Evolutionary conservation across 2,888 invertebrate species (phyloP), one percentile per base, ranked within the genome.

Genomic region (Tupiocoris notatus): DNA sequence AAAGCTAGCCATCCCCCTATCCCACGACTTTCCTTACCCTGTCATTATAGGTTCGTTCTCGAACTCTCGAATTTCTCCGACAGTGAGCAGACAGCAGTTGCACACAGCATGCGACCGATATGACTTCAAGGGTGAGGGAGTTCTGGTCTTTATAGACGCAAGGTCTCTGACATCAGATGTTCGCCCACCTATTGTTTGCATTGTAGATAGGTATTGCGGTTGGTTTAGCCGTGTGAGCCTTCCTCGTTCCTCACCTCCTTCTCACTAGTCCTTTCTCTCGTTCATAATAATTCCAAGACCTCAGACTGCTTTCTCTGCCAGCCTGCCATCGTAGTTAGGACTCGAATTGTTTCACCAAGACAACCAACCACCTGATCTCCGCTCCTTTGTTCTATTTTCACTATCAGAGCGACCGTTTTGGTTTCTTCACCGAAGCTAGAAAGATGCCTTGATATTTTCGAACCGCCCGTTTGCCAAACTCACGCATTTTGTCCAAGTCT

Each of bases 131-230:
- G 3, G 39, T 3, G 12, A 39, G 39, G 39, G 39, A 7, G 39
- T 12, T 39, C 39, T 3, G 39, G 39, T 12, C 39, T 7, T 7
- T 39, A 39, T 39, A 39, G 39, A 39, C 39, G 39, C 39, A 39
- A 39, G 3, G 39, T 39, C 39, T 39, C 39, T 66, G 75, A 75
- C 75, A 75, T 75, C 75, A 66, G 66, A 75, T 75, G 75, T 75
- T 73, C 73, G 39, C 39, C 39, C 39, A 73, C 73, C 73, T 73
- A 73, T 73, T 73, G 73, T 73, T 73, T 73, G 62, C 39, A 73
- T 70, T 70, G 66, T 75, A 39, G 39, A 39, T 39, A 39, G 39
- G 39, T 7, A 39, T 39, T 39, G 39, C 39, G 39, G 39, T 39
- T 39, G 39, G 39, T 39, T 39, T 39, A 39, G 39, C 12, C 3